phyloP scores from a whole-genome alignment of 2,888 invertebrate species.

The Spodoptera exigua region DNA sequence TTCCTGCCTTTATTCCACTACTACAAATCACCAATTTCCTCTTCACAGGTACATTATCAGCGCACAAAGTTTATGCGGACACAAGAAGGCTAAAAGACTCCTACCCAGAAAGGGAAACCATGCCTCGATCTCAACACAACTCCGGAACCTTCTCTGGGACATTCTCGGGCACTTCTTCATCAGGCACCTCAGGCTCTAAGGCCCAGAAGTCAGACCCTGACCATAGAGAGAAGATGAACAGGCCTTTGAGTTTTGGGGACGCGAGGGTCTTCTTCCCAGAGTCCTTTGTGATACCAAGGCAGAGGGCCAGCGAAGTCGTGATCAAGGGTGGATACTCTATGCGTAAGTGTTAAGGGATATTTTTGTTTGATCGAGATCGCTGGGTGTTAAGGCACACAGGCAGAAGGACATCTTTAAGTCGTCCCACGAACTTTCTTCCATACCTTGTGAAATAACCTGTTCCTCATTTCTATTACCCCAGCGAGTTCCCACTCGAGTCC shows the following conservation, averaged over 20 bases:
- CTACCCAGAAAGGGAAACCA: constrained; percentile 74
- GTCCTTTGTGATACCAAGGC: constrained; percentile 84
- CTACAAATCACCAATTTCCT: too few relatives aligned
- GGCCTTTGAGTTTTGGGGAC: constrained; percentile 83
- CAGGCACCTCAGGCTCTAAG: constrained; percentile 85
- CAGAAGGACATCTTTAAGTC: too few relatives aligned
- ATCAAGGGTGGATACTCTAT: constrained; percentile 80
- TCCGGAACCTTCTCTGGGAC: constrained; percentile 84
- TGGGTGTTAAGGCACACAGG: too few relatives aligned
- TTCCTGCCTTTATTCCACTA: too few relatives aligned
- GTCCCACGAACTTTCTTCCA: too few relatives aligned
- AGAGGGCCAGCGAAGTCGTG: constrained; percentile 78
- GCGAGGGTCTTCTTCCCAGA: constrained; percentile 87
- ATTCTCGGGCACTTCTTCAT: constrained; percentile 84
- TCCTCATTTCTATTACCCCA: constrained; percentile 43
- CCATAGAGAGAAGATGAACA: constrained; percentile 70
- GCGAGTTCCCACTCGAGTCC: constrained; percentile 85
- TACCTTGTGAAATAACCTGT: background rate
- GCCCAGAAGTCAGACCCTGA: constrained; percentile 76
- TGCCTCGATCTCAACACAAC: constrained; percentile 77
- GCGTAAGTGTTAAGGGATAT: constrained; percentile 72
- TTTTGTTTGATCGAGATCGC: background rate
- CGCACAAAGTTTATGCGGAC: constrained; percentile 82
- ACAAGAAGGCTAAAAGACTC: constrained; percentile 76
- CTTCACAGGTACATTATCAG: constrained; percentile 63